Conservation (phyloP, 1,140 invertebrate genomes). For the Halesus radiatus region DNA sequence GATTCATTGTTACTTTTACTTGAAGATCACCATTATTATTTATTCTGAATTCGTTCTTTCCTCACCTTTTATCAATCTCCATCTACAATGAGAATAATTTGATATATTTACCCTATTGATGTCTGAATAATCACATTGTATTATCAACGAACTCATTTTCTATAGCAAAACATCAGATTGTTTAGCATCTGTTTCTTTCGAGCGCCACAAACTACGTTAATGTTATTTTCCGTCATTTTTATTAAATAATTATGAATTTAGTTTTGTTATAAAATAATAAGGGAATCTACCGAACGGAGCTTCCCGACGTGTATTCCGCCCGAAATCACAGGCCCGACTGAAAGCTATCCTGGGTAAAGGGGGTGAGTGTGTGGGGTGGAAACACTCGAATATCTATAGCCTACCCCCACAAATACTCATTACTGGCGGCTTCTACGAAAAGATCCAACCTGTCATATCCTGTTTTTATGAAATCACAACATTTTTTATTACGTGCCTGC, state of each 20-base stretch:
- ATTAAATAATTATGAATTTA: neutral
- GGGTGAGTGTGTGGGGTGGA: neutral
- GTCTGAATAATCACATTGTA: neutral
- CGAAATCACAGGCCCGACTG: conserved; percentile 24
- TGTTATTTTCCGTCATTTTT: neutral
- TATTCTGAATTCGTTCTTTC: no score
- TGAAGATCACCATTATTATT: no score
- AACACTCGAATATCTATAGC: conserved; percentile 13
- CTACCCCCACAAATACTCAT: neutral
- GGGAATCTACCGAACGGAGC: neutral
- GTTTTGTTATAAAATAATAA: neutral
- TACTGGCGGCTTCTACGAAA: neutral
- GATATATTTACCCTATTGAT: no score
- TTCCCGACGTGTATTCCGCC: neutral
- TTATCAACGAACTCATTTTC: neutral
- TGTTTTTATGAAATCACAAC: neutral
- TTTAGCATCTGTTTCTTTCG: neutral
- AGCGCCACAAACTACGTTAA: neutral
- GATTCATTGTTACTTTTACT: no score
- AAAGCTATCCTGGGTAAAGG: conserved; percentile 1
- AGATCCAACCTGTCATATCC: neutral
- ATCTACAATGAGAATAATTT: no score
- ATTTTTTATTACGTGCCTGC: neutral
- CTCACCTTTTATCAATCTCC: no score
- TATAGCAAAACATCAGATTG: neutral